These are phyloP conservation scores for Sphaeramia orbicularis DNA, from an alignment of 2,797 vertebrate species.

Conservation along the genomic window DNA sequence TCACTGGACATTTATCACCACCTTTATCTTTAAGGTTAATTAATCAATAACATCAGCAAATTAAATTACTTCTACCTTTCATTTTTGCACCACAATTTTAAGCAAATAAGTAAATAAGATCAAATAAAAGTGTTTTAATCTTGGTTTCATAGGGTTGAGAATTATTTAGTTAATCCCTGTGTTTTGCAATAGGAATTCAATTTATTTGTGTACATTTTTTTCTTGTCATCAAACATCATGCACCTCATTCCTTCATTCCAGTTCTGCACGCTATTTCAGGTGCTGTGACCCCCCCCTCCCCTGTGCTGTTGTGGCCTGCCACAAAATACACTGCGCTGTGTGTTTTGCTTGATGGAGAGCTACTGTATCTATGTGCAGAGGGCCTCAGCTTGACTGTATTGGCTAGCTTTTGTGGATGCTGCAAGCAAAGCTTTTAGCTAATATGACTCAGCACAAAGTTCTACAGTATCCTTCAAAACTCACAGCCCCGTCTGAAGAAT, in stretches of 20 bases:
- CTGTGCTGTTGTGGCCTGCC: conserved; percentile 68
- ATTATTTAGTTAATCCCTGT: conserved; percentile 11
- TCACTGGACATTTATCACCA: conserved; percentile 51
- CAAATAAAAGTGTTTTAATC: conserved; percentile 7
- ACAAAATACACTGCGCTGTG: conserved; percentile 73
- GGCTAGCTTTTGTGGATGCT: conserved; percentile 81
- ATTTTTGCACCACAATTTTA: background rate
- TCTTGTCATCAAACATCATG: conserved; percentile 67
- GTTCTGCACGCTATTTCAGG: conserved; percentile 72
- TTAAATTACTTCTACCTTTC: conserved; percentile 6
- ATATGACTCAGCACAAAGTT: conserved; percentile 61
- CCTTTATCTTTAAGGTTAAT: conserved; percentile 24
- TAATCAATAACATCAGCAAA: background rate
- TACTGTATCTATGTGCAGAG: conserved; percentile 75
- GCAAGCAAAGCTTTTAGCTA: conserved; percentile 61
- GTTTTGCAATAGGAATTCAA: conserved; percentile 79
- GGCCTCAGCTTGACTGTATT: conserved; percentile 75
- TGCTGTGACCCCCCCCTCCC: conserved; percentile 55
- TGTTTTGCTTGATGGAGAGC: conserved; percentile 79
- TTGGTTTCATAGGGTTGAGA: conserved; percentile 20
- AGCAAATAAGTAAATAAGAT: background rate
- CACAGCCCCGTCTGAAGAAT: conserved; percentile 88
- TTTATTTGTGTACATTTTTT: conserved; percentile 42
- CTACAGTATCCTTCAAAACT: conserved; percentile 84
- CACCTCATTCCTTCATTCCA: conserved; percentile 78